A percentile compares a stretch with the other conserved stretches of the same genome.
phyloP scores from a whole-genome alignment of 2,888 invertebrate species.

The Lasioglossum malachurum region DNA sequence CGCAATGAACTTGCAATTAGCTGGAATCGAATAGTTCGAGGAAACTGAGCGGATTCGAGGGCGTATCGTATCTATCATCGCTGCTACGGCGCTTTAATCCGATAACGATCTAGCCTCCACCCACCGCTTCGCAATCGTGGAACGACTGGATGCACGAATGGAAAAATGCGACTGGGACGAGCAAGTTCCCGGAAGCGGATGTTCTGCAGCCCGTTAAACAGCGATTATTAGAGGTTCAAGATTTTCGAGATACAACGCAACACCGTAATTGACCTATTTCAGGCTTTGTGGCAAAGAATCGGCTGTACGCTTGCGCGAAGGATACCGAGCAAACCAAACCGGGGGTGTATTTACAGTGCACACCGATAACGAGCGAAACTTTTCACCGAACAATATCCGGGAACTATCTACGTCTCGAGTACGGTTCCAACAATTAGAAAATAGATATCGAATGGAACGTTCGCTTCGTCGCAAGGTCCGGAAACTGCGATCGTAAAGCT shows the following conservation, averaged over 20 bases:
- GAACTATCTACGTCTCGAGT: neutral
- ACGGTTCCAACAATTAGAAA: neutral
- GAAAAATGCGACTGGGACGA: neutral
- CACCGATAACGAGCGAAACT: neutral
- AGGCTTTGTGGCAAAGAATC: constrained; percentile 14
- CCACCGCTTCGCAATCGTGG: neutral
- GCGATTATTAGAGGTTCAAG: constrained; percentile 20
- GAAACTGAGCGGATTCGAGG: neutral
- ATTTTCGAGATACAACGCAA: constrained; percentile 33
- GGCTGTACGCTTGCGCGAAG: constrained; percentile 64
- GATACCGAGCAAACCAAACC: constrained; percentile 26
- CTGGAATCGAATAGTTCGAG: neutral
- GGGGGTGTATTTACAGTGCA: neutral
- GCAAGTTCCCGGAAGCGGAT: constrained; percentile 11
- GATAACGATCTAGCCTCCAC: neutral
- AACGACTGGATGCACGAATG: neutral
- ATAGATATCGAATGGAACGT: neutral
- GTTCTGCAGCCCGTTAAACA: neutral
- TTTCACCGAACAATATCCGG: neutral
- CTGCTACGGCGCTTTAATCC: neutral
- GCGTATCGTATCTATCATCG: neutral
- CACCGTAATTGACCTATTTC: constrained; percentile 69
- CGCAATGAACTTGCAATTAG: neutral
- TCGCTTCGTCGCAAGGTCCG: neutral
- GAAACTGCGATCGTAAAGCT: neutral